phyloP scores from a whole-genome alignment of 64 coral and sea anemone genomes.

The Stichodactyla mertensii region DNA sequence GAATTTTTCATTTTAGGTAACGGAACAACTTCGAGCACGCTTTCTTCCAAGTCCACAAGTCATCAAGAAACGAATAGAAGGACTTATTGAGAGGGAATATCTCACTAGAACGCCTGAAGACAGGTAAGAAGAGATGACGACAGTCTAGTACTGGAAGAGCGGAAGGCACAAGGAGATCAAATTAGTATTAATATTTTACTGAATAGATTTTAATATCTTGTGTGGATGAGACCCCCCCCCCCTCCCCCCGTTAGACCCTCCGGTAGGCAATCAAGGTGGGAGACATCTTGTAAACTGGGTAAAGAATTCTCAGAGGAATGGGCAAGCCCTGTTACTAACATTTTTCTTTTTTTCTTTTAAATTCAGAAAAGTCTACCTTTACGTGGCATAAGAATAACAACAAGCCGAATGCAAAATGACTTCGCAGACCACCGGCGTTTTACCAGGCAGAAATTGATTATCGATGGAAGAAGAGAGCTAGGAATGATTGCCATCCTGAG shows the following conservation, averaged over 20 bases:
- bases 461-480: neutral
- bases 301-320: neutral
- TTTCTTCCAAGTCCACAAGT: conserved; percentile 98
- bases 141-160: no score
- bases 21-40: conserved; percentile 84
- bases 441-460: neutral
- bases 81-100: conserved; percentile 96
- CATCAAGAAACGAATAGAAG: conserved; percentile 98
- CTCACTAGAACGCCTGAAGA: conserved; percentile 93
- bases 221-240: no score
- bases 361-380: conserved; percentile 25
- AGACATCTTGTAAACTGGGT: no score
- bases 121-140: conserved; percentile 47
- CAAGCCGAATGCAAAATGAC: neutral
- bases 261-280: no score
- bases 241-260: no score
- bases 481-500: neutral
- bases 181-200: no score
- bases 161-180: no score
- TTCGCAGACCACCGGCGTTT: neutral
- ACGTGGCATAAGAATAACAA: conserved; percentile 7
- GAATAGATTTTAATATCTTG: no score
- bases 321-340: neutral
- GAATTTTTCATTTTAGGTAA: conserved; percentile 44
- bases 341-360: neutral